phyloP scores from a whole-genome alignment of 2,797 vertebrate genomes.

The Falco cherrug region DNA sequence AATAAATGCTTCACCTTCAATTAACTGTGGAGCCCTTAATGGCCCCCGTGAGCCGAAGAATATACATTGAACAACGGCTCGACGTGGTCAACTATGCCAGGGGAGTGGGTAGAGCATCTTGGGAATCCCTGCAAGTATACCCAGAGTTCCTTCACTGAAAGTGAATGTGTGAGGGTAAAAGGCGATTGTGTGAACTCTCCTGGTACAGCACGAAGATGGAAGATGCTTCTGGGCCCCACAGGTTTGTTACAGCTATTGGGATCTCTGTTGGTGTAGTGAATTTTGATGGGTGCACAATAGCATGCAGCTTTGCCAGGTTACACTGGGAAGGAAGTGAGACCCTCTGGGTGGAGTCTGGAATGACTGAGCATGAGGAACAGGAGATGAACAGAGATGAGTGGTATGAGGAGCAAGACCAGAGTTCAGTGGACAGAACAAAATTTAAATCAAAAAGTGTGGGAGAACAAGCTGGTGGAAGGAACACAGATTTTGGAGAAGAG shows the following conservation, averaged over 20 bases:
- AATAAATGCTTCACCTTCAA: neutral
- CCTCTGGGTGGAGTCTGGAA: neutral
- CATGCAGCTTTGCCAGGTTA: neutral
- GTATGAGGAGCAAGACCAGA: neutral
- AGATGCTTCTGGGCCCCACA: neutral
- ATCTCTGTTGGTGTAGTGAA: neutral
- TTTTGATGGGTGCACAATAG: neutral
- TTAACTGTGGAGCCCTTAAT: neutral
- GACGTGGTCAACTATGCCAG: neutral
- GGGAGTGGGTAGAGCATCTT: neutral
- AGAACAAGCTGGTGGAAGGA: neutral
- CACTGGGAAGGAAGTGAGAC: neutral
- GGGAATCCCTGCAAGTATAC: neutral
- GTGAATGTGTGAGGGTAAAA: neutral
- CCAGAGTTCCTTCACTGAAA: neutral
- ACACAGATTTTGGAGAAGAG: neutral
- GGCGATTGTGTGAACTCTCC: neutral
- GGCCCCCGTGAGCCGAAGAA: neutral
- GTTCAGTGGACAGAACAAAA: neutral
- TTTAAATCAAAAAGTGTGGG: neutral
- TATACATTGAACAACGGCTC: neutral
- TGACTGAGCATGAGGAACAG: neutral
- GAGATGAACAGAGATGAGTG: neutral
- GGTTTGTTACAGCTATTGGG: neutral
- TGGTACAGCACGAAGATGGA: neutral